phyloP scores from a whole-genome alignment of 2,888 invertebrate species.

The Dione juno region DNA sequence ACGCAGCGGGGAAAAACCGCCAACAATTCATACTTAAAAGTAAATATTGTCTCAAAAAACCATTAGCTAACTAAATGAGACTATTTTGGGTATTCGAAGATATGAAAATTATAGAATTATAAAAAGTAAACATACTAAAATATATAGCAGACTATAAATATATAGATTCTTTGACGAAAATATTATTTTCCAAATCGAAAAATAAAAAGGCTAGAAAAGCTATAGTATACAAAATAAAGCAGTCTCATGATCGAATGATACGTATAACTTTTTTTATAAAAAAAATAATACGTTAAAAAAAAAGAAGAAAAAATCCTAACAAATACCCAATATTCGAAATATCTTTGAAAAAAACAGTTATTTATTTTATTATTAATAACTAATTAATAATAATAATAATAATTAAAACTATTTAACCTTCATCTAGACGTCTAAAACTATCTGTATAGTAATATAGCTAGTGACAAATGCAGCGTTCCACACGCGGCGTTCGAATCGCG shows the following conservation, averaged over 20 bases:
- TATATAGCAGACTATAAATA: neutral
- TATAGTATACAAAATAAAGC: constrained; percentile 15
- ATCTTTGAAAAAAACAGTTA: constrained; percentile 8
- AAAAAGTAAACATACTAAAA: neutral
- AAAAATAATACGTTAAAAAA: constrained; percentile 11
- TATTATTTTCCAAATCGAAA: constrained; percentile 3
- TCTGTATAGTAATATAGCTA: constrained; percentile 7
- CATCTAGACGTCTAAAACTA: constrained; percentile 4
- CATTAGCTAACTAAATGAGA: constrained; percentile 32
- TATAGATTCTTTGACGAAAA: constrained; percentile 1
- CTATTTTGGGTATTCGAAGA: constrained; percentile 15
- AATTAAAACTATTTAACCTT: constrained; percentile 20
- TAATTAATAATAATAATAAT: constrained; percentile 13
- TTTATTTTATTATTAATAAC: neutral
- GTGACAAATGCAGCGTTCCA: constrained; percentile 10
- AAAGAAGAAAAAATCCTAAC: constrained; percentile 1
- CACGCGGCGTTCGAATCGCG: constrained; percentile 37
- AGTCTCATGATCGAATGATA: constrained; percentile 27
- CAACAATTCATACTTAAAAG: constrained; percentile 18
- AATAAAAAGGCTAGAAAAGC: constrained; percentile 8
- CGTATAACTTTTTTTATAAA: constrained; percentile 7
- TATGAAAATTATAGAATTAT: constrained; percentile 11
- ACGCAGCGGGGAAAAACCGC: constrained; percentile 18
- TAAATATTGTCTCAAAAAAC: constrained; percentile 28
- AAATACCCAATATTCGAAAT: constrained; percentile 27